These are phyloP conservation scores for Cantharis nigra DNA, from an alignment of 2,888 invertebrate species.

Conservation along the genomic window DNA sequence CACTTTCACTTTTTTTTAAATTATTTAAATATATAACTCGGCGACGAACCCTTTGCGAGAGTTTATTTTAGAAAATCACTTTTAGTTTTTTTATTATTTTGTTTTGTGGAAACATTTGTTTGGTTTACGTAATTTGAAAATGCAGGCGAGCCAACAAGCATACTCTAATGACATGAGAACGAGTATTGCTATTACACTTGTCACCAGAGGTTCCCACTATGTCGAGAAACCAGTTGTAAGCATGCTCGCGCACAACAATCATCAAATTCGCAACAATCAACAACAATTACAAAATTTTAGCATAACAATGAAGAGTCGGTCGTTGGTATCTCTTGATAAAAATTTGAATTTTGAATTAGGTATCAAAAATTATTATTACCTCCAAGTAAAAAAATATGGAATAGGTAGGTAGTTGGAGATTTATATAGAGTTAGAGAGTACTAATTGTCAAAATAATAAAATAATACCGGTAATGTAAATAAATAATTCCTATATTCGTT, in stretches of 20 bases:
- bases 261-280: not conserved
- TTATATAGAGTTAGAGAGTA: too few species aligned
- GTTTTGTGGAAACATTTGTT: not conserved
- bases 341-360: too few species aligned
- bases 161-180: slow-evolving; percentile 11
- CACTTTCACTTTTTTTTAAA: not conserved
- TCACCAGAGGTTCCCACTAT: slow-evolving; percentile 14
- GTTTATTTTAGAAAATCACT: not conserved
- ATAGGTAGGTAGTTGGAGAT: not conserved
- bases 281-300: not conserved
- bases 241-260: slow-evolving; percentile 8
- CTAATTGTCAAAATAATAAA: too few species aligned
- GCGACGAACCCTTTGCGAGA: not conserved
- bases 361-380: not conserved
- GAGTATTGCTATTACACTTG: slow-evolving; percentile 16
- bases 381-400: not conserved
- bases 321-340: too few species aligned
- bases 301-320: not conserved
- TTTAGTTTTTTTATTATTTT: not conserved
- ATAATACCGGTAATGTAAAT: too few species aligned
- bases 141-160: not conserved
- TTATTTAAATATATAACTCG: not conserved
- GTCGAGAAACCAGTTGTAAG: not conserved
- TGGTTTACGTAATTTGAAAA: slow-evolving; percentile 11
- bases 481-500: not conserved